Conservation (phyloP, 1,140 invertebrate genomes). For the Hyles vespertilio region DNA sequence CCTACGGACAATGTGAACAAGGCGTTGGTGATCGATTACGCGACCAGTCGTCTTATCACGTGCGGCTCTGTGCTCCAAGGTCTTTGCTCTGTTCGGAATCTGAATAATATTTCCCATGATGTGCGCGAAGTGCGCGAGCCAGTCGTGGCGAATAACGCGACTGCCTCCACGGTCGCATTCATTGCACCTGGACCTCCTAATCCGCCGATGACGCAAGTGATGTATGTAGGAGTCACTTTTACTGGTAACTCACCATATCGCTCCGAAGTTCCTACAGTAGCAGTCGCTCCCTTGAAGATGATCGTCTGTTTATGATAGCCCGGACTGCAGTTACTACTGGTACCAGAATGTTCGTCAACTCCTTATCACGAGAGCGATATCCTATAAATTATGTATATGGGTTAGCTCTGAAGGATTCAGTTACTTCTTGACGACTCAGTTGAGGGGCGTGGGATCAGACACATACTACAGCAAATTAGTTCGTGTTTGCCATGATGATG, state of each 20-base stretch:
- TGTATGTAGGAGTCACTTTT: constrained; percentile 97
- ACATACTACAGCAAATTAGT: constrained; percentile 95
- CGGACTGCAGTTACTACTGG: constrained; percentile 94
- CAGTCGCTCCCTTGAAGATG: constrained; percentile 91
- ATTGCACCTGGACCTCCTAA: constrained; percentile 95
- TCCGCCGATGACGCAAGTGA: constrained; percentile 91
- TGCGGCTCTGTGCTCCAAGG: constrained; percentile 96
- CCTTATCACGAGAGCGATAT: constrained; percentile 91
- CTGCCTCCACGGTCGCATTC: constrained; percentile 96
- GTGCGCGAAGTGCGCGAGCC: constrained; percentile 88
- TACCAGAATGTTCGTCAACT: constrained; percentile 94
- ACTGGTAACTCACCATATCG: constrained; percentile 95
- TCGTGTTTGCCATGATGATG: constrained; percentile 96
- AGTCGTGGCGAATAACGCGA: constrained; percentile 96
- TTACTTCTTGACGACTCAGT: constrained; percentile 97
- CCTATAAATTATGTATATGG: constrained; percentile 98
- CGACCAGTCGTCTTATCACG: constrained; percentile 90
- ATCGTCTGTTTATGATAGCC: constrained; percentile 92
- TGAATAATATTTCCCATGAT: constrained; percentile 90
- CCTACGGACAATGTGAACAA: constrained; percentile 96
- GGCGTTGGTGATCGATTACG: constrained; percentile 95
- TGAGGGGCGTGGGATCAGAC: constrained; percentile 84
- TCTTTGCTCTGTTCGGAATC: constrained; percentile 90
- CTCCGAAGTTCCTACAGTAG: constrained; percentile 95
- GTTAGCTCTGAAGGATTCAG: constrained; percentile 95